A percentile compares a stretch with the other conserved stretches of the same genome.
phyloP scores from a whole-genome alignment of 2,797 vertebrate genomes.

The Macroramphosus scolopax region DNA sequence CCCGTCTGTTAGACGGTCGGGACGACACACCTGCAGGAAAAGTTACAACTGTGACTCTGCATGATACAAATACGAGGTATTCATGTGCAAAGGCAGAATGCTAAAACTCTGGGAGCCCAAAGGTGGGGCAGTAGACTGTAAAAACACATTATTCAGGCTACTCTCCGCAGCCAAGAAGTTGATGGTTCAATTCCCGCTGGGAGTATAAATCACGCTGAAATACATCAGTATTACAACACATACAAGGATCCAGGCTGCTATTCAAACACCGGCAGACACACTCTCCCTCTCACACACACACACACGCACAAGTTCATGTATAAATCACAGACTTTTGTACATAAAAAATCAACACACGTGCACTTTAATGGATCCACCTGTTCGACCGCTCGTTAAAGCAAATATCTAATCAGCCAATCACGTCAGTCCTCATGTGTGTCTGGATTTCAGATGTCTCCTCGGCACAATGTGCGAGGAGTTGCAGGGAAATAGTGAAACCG shows the following conservation, averaged over 20 bases:
- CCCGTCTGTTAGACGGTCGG: not conserved
- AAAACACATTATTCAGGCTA: slow-evolving; percentile 4
- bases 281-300: not conserved
- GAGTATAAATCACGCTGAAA: slow-evolving; percentile 46
- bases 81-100: no score
- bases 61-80: no score
- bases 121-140: slow-evolving; percentile 27
- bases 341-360: slow-evolving; percentile 12
- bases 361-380: slow-evolving; percentile 2
- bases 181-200: slow-evolving; percentile 41
- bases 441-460: slow-evolving; percentile 19
- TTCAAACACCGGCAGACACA: slow-evolving; percentile 14
- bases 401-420: not conserved
- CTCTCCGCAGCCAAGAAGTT: slow-evolving; percentile 38
- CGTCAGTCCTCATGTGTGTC: slow-evolving; percentile 10
- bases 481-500: slow-evolving; percentile 39
- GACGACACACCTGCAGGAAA: no score
- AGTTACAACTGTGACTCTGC: no score
- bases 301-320: slow-evolving; percentile 26
- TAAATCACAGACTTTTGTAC: no score
- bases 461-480: slow-evolving; percentile 28
- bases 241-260: slow-evolving; percentile 5
- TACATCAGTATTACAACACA: no score
- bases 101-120: no score
- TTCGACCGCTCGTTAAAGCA: not conserved